Evolutionary conservation across 2,797 vertebrate species (phyloP).

Genomic region (Strix occidentalis): DNA sequence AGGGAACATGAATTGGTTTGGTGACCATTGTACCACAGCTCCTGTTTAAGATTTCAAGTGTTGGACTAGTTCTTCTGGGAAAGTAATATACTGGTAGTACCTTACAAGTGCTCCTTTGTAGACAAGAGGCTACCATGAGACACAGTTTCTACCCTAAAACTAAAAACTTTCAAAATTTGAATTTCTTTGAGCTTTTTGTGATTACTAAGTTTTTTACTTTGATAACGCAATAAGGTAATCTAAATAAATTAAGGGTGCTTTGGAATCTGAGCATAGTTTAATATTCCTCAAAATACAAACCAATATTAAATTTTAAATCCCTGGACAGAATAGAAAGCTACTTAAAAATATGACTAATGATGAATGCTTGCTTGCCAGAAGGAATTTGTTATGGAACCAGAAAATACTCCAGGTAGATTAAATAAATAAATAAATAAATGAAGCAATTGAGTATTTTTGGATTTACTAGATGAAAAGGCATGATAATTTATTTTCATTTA

Average conservation of each 20-base stretch:
- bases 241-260: neutral
- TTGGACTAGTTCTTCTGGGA: neutral
- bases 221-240: neutral
- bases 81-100: neutral
- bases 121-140: neutral
- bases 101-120: neutral
- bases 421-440: neutral
- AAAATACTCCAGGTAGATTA: neutral
- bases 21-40: neutral
- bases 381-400: neutral
- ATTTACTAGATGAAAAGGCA: neutral
- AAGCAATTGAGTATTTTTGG: neutral
- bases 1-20: neutral
- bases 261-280: neutral
- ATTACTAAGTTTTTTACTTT: neutral
- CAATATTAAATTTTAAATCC: neutral
- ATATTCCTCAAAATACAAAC: neutral
- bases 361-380: neutral
- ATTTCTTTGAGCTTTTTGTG: neutral
- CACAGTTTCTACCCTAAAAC: neutral
- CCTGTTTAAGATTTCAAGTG: neutral
- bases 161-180: neutral
- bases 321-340: neutral
- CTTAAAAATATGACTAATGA: neutral
- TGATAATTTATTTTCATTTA: neutral